phyloP scores from a whole-genome alignment of 2,113 vertebrate genomes.

The Larimichthys polyactis region DNA sequence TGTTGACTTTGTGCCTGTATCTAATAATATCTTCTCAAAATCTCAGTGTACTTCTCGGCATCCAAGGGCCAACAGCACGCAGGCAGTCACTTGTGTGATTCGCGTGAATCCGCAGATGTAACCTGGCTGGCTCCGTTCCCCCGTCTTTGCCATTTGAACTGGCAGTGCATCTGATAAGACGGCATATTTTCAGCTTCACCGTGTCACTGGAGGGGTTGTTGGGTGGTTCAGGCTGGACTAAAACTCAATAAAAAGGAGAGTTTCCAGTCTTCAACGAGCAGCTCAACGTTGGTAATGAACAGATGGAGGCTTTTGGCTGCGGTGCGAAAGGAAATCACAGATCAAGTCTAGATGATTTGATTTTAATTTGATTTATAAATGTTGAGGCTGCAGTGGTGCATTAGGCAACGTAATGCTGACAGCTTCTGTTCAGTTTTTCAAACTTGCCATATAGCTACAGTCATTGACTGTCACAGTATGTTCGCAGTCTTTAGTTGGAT shows the following conservation, averaged over 20 bases:
- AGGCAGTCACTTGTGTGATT: neutral
- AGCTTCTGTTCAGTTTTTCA: neutral
- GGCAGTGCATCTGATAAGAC: conserved; percentile 9
- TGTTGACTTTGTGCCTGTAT: conserved; percentile 6
- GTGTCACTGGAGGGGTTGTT: neutral
- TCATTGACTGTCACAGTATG: neutral
- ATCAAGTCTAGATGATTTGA: conserved; percentile 1
- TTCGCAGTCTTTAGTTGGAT: neutral
- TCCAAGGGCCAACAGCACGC: conserved; percentile 31
- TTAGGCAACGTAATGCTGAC: neutral
- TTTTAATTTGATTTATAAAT: neutral
- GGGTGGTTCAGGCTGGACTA: neutral
- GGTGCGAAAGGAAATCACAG: neutral
- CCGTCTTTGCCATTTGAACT: neutral
- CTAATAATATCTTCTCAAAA: conserved; percentile 52
- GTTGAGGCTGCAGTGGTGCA: neutral
- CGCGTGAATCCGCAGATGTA: neutral
- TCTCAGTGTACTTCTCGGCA: neutral
- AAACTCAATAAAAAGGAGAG: too few relatives aligned
- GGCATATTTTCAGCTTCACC: neutral
- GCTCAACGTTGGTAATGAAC: neutral
- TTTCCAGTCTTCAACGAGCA: neutral
- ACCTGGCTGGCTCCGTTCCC: neutral
- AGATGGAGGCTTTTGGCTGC: neutral
- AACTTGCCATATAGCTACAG: neutral